Conservation (phyloP, 2,888 invertebrate genomes). For the Ochropleura leucogaster region DNA sequence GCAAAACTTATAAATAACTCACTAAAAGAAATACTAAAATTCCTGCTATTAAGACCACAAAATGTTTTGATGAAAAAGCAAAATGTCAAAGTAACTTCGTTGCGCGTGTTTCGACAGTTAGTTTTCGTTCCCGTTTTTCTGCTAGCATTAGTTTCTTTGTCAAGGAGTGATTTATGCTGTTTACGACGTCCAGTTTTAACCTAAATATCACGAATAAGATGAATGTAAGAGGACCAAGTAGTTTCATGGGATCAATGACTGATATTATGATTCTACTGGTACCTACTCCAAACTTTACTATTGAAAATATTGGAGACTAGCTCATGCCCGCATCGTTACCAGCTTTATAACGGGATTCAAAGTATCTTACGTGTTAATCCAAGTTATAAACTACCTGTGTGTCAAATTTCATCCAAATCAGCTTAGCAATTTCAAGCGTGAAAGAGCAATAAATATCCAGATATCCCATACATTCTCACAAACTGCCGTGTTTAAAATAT, state of each 20-base stretch:
- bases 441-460: too few relatives aligned
- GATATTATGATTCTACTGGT: background rate
- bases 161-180: constrained; percentile 48
- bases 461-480: too few relatives aligned
- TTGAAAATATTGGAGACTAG: background rate
- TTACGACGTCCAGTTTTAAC: constrained; percentile 36
- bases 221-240: background rate
- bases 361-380: too few relatives aligned
- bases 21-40: background rate
- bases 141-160: constrained; percentile 22
- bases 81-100: constrained; percentile 30
- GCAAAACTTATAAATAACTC: background rate
- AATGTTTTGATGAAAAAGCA: constrained; percentile 36
- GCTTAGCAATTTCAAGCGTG: too few relatives aligned
- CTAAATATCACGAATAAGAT: constrained; percentile 45
- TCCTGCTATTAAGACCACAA: background rate
- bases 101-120: background rate
- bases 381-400: too few relatives aligned
- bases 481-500: too few relatives aligned
- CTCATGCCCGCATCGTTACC: too few relatives aligned
- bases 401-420: too few relatives aligned
- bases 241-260: constrained; percentile 22
- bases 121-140: constrained; percentile 34
- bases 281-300: background rate
- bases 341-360: too few relatives aligned